A percentile compares a stretch with the other conserved stretches of the same genome.
These are phyloP conservation scores for Tragulus kanchil DNA, from an alignment of 2,113 vertebrate genomes.

Conservation along the genomic window DNA sequence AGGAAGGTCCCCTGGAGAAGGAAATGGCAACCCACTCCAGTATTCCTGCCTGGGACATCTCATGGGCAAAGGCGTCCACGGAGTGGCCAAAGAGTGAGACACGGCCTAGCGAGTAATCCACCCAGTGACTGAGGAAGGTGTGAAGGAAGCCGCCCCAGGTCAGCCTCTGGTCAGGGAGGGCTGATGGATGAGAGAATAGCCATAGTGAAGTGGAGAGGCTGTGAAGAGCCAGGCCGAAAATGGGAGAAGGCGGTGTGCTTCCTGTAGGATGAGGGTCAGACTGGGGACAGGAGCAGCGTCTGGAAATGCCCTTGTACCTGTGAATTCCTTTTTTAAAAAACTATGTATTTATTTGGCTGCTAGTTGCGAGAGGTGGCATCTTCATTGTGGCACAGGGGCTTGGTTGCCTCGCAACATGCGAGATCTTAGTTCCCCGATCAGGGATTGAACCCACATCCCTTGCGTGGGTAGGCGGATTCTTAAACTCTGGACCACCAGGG, in stretches of 20 bases:
- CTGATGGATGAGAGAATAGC: rapidly evolving
- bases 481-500: too few relatives aligned
- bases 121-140: not conserved
- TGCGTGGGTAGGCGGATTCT: too few relatives aligned
- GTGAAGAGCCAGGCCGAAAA: too few relatives aligned
- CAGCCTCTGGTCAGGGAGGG: not conserved
- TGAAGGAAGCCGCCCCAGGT: rapidly evolving
- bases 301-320: not conserved
- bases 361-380: too few relatives aligned
- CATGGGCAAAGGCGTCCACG: not conserved
- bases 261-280: rapidly evolving
- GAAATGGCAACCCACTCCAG: not conserved
- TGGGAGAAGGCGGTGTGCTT: rapidly evolving
- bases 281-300: not conserved
- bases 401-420: too few relatives aligned
- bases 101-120: rapidly evolving
- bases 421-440: too few relatives aligned
- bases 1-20: not conserved
- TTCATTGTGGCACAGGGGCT: too few relatives aligned
- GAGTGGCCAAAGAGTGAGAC: not conserved
- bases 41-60: not conserved
- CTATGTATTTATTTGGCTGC: too few relatives aligned
- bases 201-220: rapidly evolving
- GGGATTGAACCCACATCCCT: too few relatives aligned
- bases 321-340: not conserved